phyloP scores from a whole-genome alignment of 2,888 invertebrate species.

The Drosophila hawaiiensis region DNA sequence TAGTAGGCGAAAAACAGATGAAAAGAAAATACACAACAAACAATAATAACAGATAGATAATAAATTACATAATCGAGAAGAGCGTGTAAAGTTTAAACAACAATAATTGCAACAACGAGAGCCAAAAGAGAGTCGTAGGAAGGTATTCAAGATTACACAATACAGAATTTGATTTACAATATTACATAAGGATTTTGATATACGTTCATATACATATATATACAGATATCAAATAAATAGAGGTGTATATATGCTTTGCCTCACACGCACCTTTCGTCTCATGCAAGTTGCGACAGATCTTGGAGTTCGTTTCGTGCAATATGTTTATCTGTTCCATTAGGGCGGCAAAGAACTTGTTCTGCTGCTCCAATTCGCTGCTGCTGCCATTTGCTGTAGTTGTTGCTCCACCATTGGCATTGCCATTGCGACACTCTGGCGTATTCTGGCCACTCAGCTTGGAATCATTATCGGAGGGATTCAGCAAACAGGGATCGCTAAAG shows the following conservation, averaged over 20 bases:
- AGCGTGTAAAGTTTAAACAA: slow-evolving; percentile 37
- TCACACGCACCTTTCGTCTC: slow-evolving; percentile 88
- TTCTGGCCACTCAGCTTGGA: slow-evolving; percentile 84
- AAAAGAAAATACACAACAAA: slow-evolving; percentile 61
- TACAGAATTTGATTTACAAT: slow-evolving; percentile 24
- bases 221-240: background rate
- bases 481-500: slow-evolving; percentile 85
- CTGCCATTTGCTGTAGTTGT: slow-evolving; percentile 50
- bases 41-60: slow-evolving; percentile 28
- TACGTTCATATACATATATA: background rate
- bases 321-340: slow-evolving; percentile 91
- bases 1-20: slow-evolving; percentile 52
- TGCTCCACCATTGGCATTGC: slow-evolving; percentile 62
- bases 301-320: slow-evolving; percentile 90
- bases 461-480: slow-evolving; percentile 85
- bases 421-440: slow-evolving; percentile 82
- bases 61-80: slow-evolving; percentile 37
- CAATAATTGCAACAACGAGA: slow-evolving; percentile 34
- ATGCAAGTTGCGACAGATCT: slow-evolving; percentile 90
- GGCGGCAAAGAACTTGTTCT: slow-evolving; percentile 85
- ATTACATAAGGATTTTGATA: slow-evolving; percentile 21
- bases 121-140: slow-evolving; percentile 19
- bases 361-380: slow-evolving; percentile 80
- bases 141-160: slow-evolving; percentile 4
- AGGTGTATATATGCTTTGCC: background rate